phyloP scores from a whole-genome alignment of 37 sponge, comb jelly and placozoan genomes.

The Amphimedon queenslandica region DNA sequence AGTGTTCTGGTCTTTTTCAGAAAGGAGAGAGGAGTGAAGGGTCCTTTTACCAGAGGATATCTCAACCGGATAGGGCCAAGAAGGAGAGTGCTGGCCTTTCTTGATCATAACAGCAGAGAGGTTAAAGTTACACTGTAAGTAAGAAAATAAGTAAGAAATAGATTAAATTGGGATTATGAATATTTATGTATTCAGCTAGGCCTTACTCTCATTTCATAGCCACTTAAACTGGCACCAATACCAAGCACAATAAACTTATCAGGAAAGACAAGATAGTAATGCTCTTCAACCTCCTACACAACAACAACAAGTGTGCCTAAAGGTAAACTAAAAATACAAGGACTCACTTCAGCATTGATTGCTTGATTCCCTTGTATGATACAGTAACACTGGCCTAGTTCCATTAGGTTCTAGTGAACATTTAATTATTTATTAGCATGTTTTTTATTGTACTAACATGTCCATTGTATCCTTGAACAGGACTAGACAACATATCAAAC shows the following conservation, averaged over 20 bases:
- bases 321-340: not conserved
- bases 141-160: not conserved
- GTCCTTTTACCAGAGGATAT: conserved; percentile 31
- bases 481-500: conserved; percentile 80
- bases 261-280: conserved; percentile 74
- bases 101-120: conserved; percentile 29
- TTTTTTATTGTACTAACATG: conserved; percentile 17
- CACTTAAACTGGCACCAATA: conserved; percentile 79
- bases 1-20: conserved; percentile 29
- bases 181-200: not conserved
- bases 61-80: conserved; percentile 55
- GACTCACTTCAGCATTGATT: conserved; percentile 54
- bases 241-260: conserved; percentile 59
- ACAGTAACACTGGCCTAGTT: conserved; percentile 67
- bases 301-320: not conserved
- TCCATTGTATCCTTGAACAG: conserved; percentile 78
- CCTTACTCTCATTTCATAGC: conserved; percentile 77
- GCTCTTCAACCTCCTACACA: conserved; percentile 64
- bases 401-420: conserved; percentile 47
- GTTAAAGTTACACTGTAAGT: conserved; percentile 20
- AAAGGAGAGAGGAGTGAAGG: conserved; percentile 52
- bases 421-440: not conserved
- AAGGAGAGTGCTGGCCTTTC: conserved; percentile 37
- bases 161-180: not conserved
- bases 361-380: conserved; percentile 55